Percentiles rank a stretch among this genome's conserved stretches.
Conservation (phyloP, 35 echinoderm and acorn worm species). For the Ophiothrix spiculata region DNA sequence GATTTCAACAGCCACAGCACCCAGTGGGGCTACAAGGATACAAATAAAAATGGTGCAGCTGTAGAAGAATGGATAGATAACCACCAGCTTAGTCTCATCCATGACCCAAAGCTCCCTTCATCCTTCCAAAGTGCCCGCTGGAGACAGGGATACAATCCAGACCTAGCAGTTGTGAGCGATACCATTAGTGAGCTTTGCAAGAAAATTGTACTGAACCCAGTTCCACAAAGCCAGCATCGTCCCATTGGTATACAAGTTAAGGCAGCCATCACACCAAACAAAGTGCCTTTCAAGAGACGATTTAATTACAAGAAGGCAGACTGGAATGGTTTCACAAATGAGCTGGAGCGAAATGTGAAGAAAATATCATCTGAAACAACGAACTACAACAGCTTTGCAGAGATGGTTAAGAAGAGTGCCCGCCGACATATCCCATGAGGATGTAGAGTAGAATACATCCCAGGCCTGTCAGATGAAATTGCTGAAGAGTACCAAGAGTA, state of each 20-base stretch:
- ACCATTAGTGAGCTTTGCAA: conserved; percentile 25
- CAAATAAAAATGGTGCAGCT: conserved; percentile 39
- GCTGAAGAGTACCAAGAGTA: neutral
- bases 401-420: neutral
- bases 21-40: conserved; percentile 48
- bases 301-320: no score
- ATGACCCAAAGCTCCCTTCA: conserved; percentile 36
- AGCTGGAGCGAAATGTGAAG: neutral
- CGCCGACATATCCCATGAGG: conserved; percentile 1
- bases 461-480: neutral
- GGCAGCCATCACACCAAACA: neutral
- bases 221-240: conserved; percentile 25
- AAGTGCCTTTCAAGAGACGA: no score
- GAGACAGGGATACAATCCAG: conserved; percentile 58
- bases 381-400: neutral
- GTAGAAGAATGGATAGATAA: conserved; percentile 33
- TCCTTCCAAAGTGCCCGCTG: conserved; percentile 47
- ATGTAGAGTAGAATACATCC: neutral
- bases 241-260: conserved; percentile 41
- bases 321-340: neutral
- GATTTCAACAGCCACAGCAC: conserved; percentile 38
- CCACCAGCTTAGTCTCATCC: conserved; percentile 31
- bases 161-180: conserved; percentile 10
- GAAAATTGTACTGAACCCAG: conserved; percentile 26
- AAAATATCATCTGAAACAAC: neutral